These are phyloP conservation scores for Heliocidaris erythrogramma DNA, from an alignment of 35 echinoderm and acorn worm genomes.

Conservation along the genomic window DNA sequence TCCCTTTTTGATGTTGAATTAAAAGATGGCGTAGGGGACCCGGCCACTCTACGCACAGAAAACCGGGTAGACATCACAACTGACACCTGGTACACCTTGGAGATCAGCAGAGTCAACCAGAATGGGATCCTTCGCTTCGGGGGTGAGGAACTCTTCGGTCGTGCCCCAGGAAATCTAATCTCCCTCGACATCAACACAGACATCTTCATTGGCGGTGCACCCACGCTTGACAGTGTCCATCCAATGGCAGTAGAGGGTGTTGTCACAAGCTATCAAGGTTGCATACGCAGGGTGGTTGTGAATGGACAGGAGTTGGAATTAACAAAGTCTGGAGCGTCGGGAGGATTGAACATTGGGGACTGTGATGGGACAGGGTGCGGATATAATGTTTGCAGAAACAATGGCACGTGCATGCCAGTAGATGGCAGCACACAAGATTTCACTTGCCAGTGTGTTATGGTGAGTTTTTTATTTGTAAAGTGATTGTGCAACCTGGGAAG, in stretches of 20 bases:
- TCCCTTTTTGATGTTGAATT: too few relatives aligned
- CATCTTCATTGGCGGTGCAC: constrained; percentile 67
- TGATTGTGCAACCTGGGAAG: not conserved
- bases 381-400: constrained; percentile 78
- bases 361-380: constrained; percentile 90
- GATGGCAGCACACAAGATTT: constrained; percentile 52
- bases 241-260: constrained; percentile 68
- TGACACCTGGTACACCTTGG: constrained; percentile 64
- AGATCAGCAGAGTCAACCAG: constrained; percentile 67
- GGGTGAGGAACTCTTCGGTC: constrained; percentile 51
- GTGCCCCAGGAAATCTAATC: constrained; percentile 50
- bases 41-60: constrained; percentile 63
- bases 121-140: constrained; percentile 56
- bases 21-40: constrained; percentile 71
- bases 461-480: constrained; percentile 43
- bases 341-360: constrained; percentile 65
- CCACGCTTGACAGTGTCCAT: constrained; percentile 56
- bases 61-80: constrained; percentile 46
- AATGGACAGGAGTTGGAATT: constrained; percentile 61
- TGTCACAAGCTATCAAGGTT: constrained; percentile 61
- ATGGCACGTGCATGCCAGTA: constrained; percentile 56
- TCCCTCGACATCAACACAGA: constrained; percentile 69
- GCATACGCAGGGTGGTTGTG: constrained; percentile 61
- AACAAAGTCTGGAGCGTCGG: constrained; percentile 50
- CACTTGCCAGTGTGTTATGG: constrained; percentile 56